Evolutionary conservation across 2,113 vertebrate genomes (phyloP), one percentile per base, ranked within the genome.

Genomic region (Petromus typicus): DNA sequence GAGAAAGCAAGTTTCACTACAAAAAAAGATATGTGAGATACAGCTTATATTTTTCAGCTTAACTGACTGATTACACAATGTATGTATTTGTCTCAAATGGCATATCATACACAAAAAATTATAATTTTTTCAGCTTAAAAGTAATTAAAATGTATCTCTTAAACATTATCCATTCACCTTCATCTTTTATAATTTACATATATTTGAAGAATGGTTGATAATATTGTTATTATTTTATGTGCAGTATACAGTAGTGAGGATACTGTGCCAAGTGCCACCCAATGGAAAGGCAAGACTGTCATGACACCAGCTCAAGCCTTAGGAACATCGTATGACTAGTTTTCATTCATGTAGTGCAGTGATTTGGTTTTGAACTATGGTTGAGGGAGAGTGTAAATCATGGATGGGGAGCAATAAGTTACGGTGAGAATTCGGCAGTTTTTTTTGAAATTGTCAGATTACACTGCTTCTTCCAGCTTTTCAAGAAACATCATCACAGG

Each of bases 171-270:
- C 7, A 23, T 27, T 85, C 10, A 54, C 30, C 32, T 23, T 40
- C 63, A 7, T 75, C 89, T 32, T n/a, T 86, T 86, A 57, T 63
- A 73, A 86, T 90, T 43, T 0, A 75, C 54, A 32, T 76, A 89
- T 91, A 45, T 57, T 82, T 94, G 32, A 86, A 95, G 22, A 93
- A 59, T 1, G 37, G 73, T 90, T 93, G 10, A 43, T 40, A 89
- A 23, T 59, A 91, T 43, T 91, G 8, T 54, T 18, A 64, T 81
- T 56, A 90, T 76, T 89, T 95, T 56, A 48, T 90, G 90, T 54
- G 82, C 86, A 91, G 40, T 25, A 56, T 48, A 37, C 71, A 45
- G 40, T 4, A 40, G n/a, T 11, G 37, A 12, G 20, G 4, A 40
- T 40, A 22, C 37, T 18, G 9, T 22, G 37, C 67, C 37, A 10